Conservation (phyloP, 35 echinoderm and acorn worm species). For the Heliocidaris erythrogramma region DNA sequence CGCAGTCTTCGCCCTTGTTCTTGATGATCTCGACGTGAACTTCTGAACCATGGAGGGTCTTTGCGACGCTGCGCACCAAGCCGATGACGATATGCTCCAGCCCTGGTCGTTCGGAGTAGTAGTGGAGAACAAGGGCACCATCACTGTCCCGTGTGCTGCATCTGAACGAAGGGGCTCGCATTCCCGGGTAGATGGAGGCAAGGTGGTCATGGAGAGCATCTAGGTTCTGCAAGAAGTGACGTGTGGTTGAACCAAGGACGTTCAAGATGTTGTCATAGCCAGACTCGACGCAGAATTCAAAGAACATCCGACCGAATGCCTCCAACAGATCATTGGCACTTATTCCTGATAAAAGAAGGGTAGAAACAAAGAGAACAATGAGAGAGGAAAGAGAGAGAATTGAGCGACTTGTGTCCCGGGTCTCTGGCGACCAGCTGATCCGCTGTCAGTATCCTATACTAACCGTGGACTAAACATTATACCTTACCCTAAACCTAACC, state of each 20-base stretch:
- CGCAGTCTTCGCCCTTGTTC: conserved; percentile 78
- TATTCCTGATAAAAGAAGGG: conserved; percentile 59
- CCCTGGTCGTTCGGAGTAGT: conserved; percentile 91
- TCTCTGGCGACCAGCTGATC: too few species aligned
- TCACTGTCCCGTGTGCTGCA: conserved; percentile 86
- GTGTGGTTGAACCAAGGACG: conserved; percentile 85
- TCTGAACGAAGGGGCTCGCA: conserved; percentile 93
- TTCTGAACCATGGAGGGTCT: conserved; percentile 73
- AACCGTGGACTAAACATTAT: too few species aligned
- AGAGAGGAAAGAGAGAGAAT: neutral
- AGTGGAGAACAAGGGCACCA: conserved; percentile 95
- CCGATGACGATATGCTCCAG: conserved; percentile 92
- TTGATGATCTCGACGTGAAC: conserved; percentile 86
- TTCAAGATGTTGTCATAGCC: conserved; percentile 92
- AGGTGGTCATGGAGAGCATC: conserved; percentile 95
- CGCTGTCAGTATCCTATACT: too few species aligned
- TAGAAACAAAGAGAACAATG: neutral
- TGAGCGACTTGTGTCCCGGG: too few species aligned
- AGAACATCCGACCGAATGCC: conserved; percentile 90
- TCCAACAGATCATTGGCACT: conserved; percentile 81
- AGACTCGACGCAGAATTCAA: conserved; percentile 79
- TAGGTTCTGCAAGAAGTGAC: conserved; percentile 83
- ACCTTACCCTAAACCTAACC: too few species aligned
- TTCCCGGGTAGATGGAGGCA: conserved; percentile 85
- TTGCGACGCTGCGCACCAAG: conserved; percentile 67